Evolutionary conservation across 2,888 invertebrate species (phyloP), one percentile per base, ranked within the genome.

Genomic region (Tricholauxania praeusta): DNA sequence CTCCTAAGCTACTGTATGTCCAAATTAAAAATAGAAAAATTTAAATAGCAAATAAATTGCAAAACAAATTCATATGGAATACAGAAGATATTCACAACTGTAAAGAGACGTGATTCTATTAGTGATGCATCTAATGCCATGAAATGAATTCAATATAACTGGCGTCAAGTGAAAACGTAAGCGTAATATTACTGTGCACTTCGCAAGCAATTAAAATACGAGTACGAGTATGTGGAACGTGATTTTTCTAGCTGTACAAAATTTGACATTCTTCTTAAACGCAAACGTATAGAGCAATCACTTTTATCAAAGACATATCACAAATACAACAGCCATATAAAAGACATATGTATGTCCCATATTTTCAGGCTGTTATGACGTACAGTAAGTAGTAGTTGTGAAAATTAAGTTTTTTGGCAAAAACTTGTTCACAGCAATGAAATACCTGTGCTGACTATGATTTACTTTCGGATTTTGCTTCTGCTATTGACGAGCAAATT

Each of bases 101-200:
- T 57, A 17, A 32, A 48, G 39, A 62, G 63, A 70, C 70, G 62
- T 70, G 70, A 62, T 70, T 52, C 70, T 32, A 70, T 70, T 70
- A 70, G 52, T 62, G 32, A 15, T 52, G 22, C 60, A 69, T 69
- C 60, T 49, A 60, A 59, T 39, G 60, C 51, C 62, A 48, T 59
- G 22, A 48, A 47, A 39, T 57, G 15, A 19, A 67, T 22, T 52
- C 66, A 39, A n/a, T 53, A 39, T 28, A 67, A 67, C 39, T 17
- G 32, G 39, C 14, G 49, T 47, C n/a, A 47, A 49, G 22, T 63
- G 48, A 14, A 47, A 49, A 63, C 14, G 52, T 52, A 22, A 51
- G 22, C 51, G 53, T 55, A 53, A 15, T 17, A 15, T 14, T 28
- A 28, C 14, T 47, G 15, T 17, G 19, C 53, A 47, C 64, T 7